Evolutionary conservation across 1,140 invertebrate species (phyloP).

Genomic region (Drosophila athabasca): DNA sequence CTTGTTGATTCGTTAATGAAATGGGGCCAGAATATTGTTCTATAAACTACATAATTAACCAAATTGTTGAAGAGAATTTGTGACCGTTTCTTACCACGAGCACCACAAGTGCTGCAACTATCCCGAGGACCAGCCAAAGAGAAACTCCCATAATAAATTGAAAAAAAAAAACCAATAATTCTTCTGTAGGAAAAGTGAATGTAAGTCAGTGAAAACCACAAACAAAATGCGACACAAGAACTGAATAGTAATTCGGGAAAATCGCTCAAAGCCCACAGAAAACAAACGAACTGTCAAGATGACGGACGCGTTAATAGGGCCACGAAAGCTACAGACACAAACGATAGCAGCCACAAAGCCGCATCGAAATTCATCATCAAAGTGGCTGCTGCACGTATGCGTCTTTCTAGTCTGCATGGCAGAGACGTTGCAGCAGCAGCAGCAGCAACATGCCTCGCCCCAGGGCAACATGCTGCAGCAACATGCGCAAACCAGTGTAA

Average conservation of each 20-base stretch:
- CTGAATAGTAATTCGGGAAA: slow-evolving; percentile 48
- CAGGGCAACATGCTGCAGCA: slow-evolving; percentile 74
- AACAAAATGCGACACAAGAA: slow-evolving; percentile 39
- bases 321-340: slow-evolving; percentile 40
- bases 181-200: slow-evolving; percentile 21
- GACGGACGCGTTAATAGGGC: slow-evolving; percentile 63
- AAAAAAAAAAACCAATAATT: slow-evolving; percentile 4
- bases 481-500: slow-evolving; percentile 74
- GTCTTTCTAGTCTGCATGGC: slow-evolving; percentile 70
- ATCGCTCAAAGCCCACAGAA: slow-evolving; percentile 9
- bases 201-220: slow-evolving; percentile 3
- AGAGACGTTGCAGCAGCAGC: slow-evolving; percentile 61
- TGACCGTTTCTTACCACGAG: background rate
- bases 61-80: too few relatives aligned
- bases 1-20: slow-evolving; percentile 37
- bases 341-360: slow-evolving; percentile 22
- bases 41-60: too few relatives aligned
- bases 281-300: slow-evolving; percentile 80
- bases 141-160: background rate
- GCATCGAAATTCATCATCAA: slow-evolving; percentile 17
- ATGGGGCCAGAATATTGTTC: background rate
- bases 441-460: slow-evolving; percentile 58
- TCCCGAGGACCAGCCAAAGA: slow-evolving; percentile 1
- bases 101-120: slow-evolving; percentile 39
- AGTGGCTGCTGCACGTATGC: slow-evolving; percentile 62